Conservation (phyloP, 2,113 vertebrate species). For the Triplophysa siluroides region DNA sequence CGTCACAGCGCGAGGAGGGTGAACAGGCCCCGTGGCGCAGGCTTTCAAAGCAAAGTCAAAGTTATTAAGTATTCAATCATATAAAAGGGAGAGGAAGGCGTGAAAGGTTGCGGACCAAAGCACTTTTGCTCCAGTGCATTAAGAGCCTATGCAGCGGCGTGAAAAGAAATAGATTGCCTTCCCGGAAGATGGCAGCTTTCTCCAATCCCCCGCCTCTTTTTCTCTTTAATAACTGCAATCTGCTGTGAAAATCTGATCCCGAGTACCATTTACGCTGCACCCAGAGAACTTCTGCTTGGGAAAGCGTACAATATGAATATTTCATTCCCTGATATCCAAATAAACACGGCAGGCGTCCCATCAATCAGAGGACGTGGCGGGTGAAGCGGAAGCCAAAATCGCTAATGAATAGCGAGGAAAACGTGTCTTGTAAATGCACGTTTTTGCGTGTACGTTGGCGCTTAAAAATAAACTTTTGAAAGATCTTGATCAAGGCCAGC, state of each 20-base stretch:
- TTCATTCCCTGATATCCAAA: conserved; percentile 78
- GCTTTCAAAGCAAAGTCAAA: conserved; percentile 75
- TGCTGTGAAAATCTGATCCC: conserved; percentile 80
- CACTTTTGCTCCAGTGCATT: conserved; percentile 82
- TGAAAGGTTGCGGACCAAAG: conserved; percentile 80
- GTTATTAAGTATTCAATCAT: conserved; percentile 82
- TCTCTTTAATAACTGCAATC: conserved; percentile 78
- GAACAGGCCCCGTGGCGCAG: conserved; percentile 48
- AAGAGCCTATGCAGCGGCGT: conserved; percentile 74
- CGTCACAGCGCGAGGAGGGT: conserved; percentile 54
- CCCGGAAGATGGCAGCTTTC: conserved; percentile 75
- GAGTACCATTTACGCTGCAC: conserved; percentile 79
- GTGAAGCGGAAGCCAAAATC: conserved; percentile 67
- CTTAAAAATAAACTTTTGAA: conserved; percentile 23
- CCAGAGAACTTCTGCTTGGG: conserved; percentile 77
- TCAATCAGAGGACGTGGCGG: conserved; percentile 67
- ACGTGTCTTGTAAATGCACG: conserved; percentile 55
- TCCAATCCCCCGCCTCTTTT: conserved; percentile 54
- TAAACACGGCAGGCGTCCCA: conserved; percentile 70
- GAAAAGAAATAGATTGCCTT: conserved; percentile 79
- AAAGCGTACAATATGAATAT: conserved; percentile 79
- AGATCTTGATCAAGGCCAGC: conserved; percentile 10
- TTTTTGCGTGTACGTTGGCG: conserved; percentile 32
- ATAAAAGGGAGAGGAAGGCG: conserved; percentile 76
- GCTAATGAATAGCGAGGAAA: conserved; percentile 71